Base-by-base conservation (phyloP, 2,888 invertebrate species). In the Chrysolina oricalcia region DNA sequence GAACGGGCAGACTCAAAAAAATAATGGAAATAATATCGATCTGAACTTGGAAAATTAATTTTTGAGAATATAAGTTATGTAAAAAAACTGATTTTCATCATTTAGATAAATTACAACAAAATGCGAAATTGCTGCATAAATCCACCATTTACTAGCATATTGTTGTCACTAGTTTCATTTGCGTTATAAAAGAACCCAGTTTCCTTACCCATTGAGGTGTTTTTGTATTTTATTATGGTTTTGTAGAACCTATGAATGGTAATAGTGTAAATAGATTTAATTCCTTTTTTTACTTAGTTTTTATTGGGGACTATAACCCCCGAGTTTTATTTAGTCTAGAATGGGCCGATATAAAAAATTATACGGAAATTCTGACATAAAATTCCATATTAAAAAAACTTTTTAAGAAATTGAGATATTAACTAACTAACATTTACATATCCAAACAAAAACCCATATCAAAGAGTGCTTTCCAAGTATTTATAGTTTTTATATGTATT, bases 401-500 rank as follows among this genome's bases (percentile, higher is more conserved):
- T 17, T 11, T 13, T 11, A 21, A 4, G 10, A 13, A 8, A 11
- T 10, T 21, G 13, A 21, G 21, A 48, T 53, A 53, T 35, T 6
- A 3, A 35, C 35, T 35, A 35, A 35, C 4, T n/a, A n/a, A 53
- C 11, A 19, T 53, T 19, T 9, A 19, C 10, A 53, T 53, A 53
- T 21, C 53, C 11, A 53, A 21, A 13, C 2, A 43, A 43, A 43
- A 43, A 53, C 3, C 13, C 53, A 53, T 53, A 53, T 53, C 53
- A 21, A 21, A 53, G 53, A 53, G 21, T 21, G 53, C 53, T 21
- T 53, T 53, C 53, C 21, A 11, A 53, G 53, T 53, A 53, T 53
- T 53, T 53, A 53, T 53, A 53, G n/a, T 21, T 53, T 53, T 53
- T 53, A 43, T 53, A 53, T 43, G 27, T 66, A 66, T 27, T 66